These are phyloP conservation scores for Diachasma alloeum DNA, from an alignment of 1,140 invertebrate genomes.

Conservation along the genomic window DNA sequence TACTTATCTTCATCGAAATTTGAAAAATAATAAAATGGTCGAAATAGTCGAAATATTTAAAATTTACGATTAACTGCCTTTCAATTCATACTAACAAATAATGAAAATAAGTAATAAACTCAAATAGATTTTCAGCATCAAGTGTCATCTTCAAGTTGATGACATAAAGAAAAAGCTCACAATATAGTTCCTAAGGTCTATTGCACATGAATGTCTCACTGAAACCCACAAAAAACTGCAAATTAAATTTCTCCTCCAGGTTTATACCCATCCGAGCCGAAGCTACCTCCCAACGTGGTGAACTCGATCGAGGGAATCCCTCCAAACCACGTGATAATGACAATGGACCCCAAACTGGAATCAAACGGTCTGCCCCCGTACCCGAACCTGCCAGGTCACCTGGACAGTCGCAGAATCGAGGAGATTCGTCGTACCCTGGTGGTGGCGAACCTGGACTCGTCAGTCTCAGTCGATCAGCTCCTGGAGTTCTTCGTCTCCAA, in stretches of 20 bases:
- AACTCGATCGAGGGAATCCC: conserved; percentile 88
- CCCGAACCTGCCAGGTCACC: conserved; percentile 88
- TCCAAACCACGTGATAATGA: conserved; percentile 83
- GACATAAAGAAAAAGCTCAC: too few relatives aligned
- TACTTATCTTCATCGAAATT: too few relatives aligned
- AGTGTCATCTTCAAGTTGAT: too few relatives aligned
- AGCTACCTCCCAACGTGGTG: conserved; percentile 86
- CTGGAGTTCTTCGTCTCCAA: conserved; percentile 84
- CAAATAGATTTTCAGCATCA: too few relatives aligned
- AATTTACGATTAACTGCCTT: too few relatives aligned
- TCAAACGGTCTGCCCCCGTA: conserved; percentile 88
- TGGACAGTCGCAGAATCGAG: conserved; percentile 92
- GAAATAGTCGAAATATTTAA: too few relatives aligned
- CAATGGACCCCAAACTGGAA: conserved; percentile 88
- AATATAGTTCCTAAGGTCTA: too few relatives aligned
- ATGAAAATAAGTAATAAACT: too few relatives aligned
- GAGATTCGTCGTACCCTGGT: conserved; percentile 93
- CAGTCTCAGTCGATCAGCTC: conserved; percentile 77
- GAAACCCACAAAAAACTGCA: background rate
- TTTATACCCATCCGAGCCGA: conserved; percentile 81
- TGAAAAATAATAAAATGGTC: too few relatives aligned
- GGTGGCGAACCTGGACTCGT: conserved; percentile 75
- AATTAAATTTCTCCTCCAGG: conserved; percentile 51
- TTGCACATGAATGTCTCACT: background rate
- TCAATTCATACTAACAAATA: too few relatives aligned